Percentiles rank a stretch among this genome's conserved stretches.
Conservation (phyloP, 2,888 invertebrate species). For the Thumatha senex region DNA sequence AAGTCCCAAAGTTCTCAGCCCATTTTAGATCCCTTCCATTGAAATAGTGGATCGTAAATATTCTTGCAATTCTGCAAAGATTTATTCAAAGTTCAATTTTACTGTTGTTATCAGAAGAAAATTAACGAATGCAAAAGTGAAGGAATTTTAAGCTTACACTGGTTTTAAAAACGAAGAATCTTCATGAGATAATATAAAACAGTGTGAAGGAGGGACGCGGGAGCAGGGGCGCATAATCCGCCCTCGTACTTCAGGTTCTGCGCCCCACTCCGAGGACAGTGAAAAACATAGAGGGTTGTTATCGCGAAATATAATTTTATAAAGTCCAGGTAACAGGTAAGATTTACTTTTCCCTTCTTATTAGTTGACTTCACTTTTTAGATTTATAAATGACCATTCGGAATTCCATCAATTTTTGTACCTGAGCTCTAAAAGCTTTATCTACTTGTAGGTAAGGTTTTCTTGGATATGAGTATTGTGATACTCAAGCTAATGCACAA, state of each 20-base stretch:
- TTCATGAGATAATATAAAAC: slow-evolving; percentile 63
- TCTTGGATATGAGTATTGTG: too few relatives aligned
- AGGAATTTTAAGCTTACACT: slow-evolving; percentile 20
- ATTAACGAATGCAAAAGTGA: slow-evolving; percentile 23
- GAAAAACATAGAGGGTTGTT: slow-evolving; percentile 19
- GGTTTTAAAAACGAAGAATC: slow-evolving; percentile 39
- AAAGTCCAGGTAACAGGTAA: too few relatives aligned
- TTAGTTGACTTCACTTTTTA: too few relatives aligned
- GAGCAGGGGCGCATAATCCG: slow-evolving; percentile 51
- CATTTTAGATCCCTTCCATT: too few relatives aligned
- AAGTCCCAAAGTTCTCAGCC: too few relatives aligned
- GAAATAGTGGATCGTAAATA: background rate
- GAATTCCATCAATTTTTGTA: too few relatives aligned
- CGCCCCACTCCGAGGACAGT: slow-evolving; percentile 21
- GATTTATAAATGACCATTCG: too few relatives aligned
- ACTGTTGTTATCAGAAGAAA: slow-evolving; percentile 16
- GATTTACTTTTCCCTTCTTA: too few relatives aligned
- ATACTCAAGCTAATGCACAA: too few relatives aligned
- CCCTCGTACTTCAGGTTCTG: slow-evolving; percentile 39
- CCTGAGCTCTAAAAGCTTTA: too few relatives aligned
- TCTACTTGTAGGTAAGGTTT: too few relatives aligned
- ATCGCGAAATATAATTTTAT: background rate
- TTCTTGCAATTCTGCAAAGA: too few relatives aligned
- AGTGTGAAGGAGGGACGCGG: slow-evolving; percentile 39
- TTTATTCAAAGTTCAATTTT: background rate